Evolutionary conservation across 1,140 invertebrate species (phyloP).

Genomic region (Panagrolaimus sp.): DNA sequence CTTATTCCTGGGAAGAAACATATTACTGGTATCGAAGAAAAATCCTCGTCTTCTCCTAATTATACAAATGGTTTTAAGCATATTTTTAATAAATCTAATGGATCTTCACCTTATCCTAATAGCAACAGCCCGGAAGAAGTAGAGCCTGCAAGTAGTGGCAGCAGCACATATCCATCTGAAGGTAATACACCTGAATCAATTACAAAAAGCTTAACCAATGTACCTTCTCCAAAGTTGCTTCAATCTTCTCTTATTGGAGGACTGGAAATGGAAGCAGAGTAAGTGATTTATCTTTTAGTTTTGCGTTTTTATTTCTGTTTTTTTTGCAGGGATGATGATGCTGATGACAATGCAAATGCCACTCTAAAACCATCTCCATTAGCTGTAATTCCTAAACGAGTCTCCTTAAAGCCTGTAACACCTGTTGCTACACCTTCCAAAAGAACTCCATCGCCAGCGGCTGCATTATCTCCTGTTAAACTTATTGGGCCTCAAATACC

Average conservation of each 20-base stretch:
- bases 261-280: not conserved
- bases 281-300: not conserved
- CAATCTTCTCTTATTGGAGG: not conserved
- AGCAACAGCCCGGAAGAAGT: not conserved
- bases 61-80: not conserved
- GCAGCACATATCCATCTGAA: not conserved
- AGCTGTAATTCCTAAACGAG: too few relatives aligned
- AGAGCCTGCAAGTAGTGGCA: not conserved
- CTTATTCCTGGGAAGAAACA: not conserved
- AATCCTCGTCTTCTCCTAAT: not conserved
- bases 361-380: too few relatives aligned
- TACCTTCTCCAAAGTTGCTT: not conserved
- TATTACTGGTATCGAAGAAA: not conserved
- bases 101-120: not conserved
- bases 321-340: not conserved
- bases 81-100: too few relatives aligned
- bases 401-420: too few relatives aligned
- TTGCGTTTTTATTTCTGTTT: not conserved
- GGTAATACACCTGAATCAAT: constrained; percentile 12
- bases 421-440: too few relatives aligned
- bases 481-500: too few relatives aligned
- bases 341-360: not conserved
- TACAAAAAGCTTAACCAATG: not conserved
- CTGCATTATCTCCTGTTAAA: too few relatives aligned
- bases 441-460: too few relatives aligned